These are phyloP conservation scores for Sphenopsis melanotis DNA, from an alignment of 2,797 vertebrate genomes.

Conservation along the genomic window DNA sequence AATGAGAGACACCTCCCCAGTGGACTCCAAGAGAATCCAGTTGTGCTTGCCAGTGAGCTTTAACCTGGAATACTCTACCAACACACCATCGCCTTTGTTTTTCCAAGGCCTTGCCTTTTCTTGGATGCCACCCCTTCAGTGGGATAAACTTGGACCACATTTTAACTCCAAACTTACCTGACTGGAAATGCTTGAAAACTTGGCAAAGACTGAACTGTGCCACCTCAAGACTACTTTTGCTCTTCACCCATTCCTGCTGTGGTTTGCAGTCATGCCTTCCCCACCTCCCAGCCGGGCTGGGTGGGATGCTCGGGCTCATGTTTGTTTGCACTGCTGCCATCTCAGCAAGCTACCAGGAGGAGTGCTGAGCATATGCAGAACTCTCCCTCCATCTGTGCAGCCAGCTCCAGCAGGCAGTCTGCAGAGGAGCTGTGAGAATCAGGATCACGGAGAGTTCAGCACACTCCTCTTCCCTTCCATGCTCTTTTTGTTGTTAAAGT, in stretches of 20 bases:
- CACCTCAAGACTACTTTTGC: not conserved
- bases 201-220: not conserved
- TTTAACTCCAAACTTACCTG: not conserved
- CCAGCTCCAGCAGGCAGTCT: not conserved
- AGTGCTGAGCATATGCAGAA: conserved; percentile 36
- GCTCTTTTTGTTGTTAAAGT: not conserved
- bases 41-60: not conserved
- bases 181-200: not conserved
- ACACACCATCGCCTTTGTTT: not conserved
- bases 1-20: not conserved
- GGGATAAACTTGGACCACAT: not conserved
- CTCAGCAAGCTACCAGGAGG: not conserved
- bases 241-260: not conserved
- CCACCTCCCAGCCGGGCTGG: not conserved
- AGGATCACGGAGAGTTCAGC: not conserved
- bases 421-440: not conserved
- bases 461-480: not conserved
- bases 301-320: not conserved
- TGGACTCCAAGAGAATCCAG: not conserved
- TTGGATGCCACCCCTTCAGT: not conserved
- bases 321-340: not conserved
- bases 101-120: not conserved
- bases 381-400: conserved; percentile 46
- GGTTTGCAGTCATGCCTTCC: rapidly evolving
- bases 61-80: not conserved